Evolutionary conservation across 1,140 invertebrate species (phyloP), one percentile per base, ranked within the genome.

Genomic region (Leptestheria dahalacensis): DNA sequence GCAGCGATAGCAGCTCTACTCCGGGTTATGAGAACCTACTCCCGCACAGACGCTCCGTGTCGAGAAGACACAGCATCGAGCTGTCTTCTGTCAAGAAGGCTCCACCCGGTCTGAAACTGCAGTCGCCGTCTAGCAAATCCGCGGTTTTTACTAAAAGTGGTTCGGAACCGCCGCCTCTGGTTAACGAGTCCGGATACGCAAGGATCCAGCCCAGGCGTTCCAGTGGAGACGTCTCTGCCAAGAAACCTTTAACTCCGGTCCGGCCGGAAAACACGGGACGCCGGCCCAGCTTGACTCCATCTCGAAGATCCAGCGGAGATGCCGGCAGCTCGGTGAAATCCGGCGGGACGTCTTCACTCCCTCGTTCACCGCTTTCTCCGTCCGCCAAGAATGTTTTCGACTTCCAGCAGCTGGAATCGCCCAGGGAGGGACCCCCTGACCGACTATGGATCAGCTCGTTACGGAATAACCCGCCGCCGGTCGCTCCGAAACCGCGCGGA

Each of bases 401-500:
- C 21, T 55, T 55, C 28, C 26, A 54, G 24, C 24, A 55, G 26
- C 11, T 55, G 24, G 64, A 48, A 61, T 57, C 54, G 20, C 63
- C 21, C 28, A 59, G 29, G 62, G 60, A 65, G 51, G 64, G 64
- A 11, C 62, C 64, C 20, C 63, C 64, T 48, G 64, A 65, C 47
- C 62, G 62, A 47, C 67, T 75, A 47, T 78, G 78, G 75, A 70
- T 78, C 3, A 75, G 77, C 62, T 78, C 77, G 9, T 66, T 79
- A 51, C 58, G 58, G 24, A 60, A 28, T 33, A 33, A 33, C 3
- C 26, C 21, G 53, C 15, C 53, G 15, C 12, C 48, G n/a, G 41
- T 41, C 11, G 53, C 23, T 52, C 21, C 18, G 26, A 28, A 33
- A 12, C 49, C 20, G 33, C 49, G 33, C 52, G 23, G 41, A 24